Evolutionary conservation across 2,113 vertebrate species (phyloP).

Genomic region (Alouatta palliata): DNA sequence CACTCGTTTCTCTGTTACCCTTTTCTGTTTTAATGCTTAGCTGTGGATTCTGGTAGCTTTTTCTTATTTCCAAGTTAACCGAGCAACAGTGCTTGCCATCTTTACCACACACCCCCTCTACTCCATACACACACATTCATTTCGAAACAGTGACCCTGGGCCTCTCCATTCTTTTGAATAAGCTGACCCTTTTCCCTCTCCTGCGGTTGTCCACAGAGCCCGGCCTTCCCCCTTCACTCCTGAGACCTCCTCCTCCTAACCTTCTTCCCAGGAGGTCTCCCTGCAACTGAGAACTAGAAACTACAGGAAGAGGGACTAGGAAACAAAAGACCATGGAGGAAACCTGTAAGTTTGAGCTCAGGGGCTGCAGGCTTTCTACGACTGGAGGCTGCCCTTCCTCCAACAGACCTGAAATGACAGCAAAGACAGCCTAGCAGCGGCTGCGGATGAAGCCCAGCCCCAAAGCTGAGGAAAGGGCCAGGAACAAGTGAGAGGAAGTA

Average conservation of each 20-base stretch:
- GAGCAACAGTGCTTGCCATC: neutral
- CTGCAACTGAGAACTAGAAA: neutral
- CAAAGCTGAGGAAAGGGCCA: neutral
- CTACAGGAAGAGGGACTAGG: neutral
- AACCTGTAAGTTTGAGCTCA: neutral
- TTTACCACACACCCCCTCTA: neutral
- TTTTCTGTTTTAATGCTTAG: neutral
- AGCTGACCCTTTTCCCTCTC: neutral
- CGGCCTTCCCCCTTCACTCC: neutral
- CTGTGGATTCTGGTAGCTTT: neutral
- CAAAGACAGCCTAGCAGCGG: neutral
- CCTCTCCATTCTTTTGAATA: neutral
- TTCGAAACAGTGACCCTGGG: neutral
- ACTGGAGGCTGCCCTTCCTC: neutral
- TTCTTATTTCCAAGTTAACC: slow-evolving; percentile 8
- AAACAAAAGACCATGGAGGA: neutral
- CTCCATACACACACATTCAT: neutral
- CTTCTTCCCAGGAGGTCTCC: neutral
- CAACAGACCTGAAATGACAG: neutral
- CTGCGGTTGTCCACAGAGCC: neutral
- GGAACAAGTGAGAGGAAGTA: neutral
- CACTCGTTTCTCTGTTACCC: neutral
- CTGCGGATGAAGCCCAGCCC: neutral
- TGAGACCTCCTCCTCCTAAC: neutral
- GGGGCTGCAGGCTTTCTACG: neutral